Evolutionary conservation across 2,113 vertebrate genomes (phyloP), one percentile per base, ranked within the genome.

Genomic region (Scomber scombrus): DNA sequence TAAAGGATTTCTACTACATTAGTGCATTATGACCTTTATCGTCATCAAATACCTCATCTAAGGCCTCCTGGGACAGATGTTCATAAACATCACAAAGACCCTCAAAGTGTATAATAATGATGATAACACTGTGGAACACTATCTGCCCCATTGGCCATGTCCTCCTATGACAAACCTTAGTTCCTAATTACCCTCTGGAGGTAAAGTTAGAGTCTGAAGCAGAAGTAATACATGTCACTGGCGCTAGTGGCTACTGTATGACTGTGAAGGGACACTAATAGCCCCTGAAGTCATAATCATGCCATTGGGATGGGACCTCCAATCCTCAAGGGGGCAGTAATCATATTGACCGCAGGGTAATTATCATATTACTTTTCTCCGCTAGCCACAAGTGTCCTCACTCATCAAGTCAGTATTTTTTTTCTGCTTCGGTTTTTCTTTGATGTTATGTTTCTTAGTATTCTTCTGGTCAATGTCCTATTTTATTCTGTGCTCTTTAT

Each of bases 131-230:
- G 57, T 80, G 67, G 79, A 88, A 84, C 65, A 82, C 81, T 78
- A 82, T 84, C 43, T 72, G 71, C 62, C 86, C 83, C 18, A 26
- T 61, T 82, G 82, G 80, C 65, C 52, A 26, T 26, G 65, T 85
- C 34, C 43, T 85, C 73, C 65, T 81, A 68, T 90, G 88, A 91
- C 82, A 82, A 86, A 82, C 52, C 77, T 79, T 57, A 43, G 46
- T 71, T 84, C 56, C 66, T 90, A 88, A 86, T 88, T 88, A 72
- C 66, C 78, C 88, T 89, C 77, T 54, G 49, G 90, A 82, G 88
- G 72, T 85, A 72, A 70, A 85, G 85, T 89, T 82, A 85, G 76
- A 74, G 75, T 72, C 77, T 69, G 49, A 34, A 85, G 77, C 58
- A 67, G 69, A 57, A 46, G 56, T 88, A 78, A 89, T 82, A 86